Percentiles rank a stretch among this genome's conserved stretches.
These are phyloP conservation scores for Pelvicachromis taeniatus DNA, from an alignment of 2,113 vertebrate genomes.

Conservation along the genomic window DNA sequence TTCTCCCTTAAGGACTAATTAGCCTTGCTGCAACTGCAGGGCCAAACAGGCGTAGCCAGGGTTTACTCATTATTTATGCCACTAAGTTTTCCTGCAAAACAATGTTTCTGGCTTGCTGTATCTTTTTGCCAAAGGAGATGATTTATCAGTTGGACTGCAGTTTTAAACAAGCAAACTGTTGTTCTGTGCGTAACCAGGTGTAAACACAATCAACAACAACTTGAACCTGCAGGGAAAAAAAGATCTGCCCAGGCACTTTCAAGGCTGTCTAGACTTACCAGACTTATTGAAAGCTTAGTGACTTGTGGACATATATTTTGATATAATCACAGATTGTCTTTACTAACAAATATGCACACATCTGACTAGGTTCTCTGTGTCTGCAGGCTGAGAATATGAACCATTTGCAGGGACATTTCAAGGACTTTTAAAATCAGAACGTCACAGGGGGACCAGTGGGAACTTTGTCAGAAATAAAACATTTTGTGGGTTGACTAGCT, in stretches of 20 bases:
- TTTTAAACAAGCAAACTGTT: not conserved
- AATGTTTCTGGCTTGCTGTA: not conserved
- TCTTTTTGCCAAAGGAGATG: constrained; percentile 34
- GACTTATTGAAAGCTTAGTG: not conserved
- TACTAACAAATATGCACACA: not conserved
- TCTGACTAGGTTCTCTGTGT: not conserved
- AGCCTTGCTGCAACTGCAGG: constrained; percentile 49
- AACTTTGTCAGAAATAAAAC: not conserved
- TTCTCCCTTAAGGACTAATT: constrained; percentile 65
- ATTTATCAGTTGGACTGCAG: constrained; percentile 17
- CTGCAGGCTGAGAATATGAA: not conserved
- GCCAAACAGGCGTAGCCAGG: constrained; percentile 30
- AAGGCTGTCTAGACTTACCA: not conserved
- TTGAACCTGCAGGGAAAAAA: not conserved
- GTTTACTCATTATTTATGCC: constrained; percentile 56
- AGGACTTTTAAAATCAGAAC: not conserved
- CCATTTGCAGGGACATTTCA: not conserved
- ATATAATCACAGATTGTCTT: not conserved
- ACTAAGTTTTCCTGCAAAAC: constrained; percentile 33
- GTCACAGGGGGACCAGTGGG: not conserved
- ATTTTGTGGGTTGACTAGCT: not conserved
- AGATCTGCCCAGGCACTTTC: not conserved
- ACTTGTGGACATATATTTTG: not conserved
- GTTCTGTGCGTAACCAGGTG: not conserved
- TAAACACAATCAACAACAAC: constrained; percentile 11